A percentile compares a stretch with the other conserved stretches of the same genome.
Conservation (phyloP, 2,888 invertebrate species). For the Heliconius ismenius region DNA sequence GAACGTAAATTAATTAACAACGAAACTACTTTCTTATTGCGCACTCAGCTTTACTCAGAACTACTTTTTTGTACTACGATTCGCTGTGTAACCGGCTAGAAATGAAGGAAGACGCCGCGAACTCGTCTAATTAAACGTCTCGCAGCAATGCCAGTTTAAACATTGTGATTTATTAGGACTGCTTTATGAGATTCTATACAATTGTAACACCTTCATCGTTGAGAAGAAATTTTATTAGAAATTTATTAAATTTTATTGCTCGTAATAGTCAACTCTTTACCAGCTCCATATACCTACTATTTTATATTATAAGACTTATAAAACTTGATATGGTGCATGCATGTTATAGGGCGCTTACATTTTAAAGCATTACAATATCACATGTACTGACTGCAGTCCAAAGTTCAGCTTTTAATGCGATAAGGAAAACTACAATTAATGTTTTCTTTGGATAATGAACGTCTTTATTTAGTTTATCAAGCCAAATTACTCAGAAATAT, state of each 20-base stretch:
- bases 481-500: slow-evolving; percentile 63
- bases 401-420: slow-evolving; percentile 26
- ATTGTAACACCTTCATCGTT: slow-evolving; percentile 22
- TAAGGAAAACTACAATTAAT: slow-evolving; percentile 51
- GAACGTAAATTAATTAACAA: slow-evolving; percentile 18
- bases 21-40: slow-evolving; percentile 13
- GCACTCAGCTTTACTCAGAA: slow-evolving; percentile 20
- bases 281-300: background rate
- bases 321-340: background rate
- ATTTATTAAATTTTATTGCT: slow-evolving; percentile 18
- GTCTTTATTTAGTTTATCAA: slow-evolving; percentile 54
- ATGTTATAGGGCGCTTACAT: background rate
- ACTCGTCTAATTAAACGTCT: slow-evolving; percentile 23
- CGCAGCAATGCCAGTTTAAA: slow-evolving; percentile 19
- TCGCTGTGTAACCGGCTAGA: slow-evolving; percentile 30
- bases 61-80: slow-evolving; percentile 23
- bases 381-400: background rate
- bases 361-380: background rate
- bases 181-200: slow-evolving; percentile 17
- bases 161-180: slow-evolving; percentile 30
- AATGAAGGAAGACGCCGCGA: slow-evolving; percentile 30
- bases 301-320: slow-evolving; percentile 2
- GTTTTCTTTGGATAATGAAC: slow-evolving; percentile 53
- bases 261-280: background rate
- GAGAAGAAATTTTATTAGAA: slow-evolving; percentile 22